Conservation (phyloP, 2,797 vertebrate genomes). For the Neosilurus hyrtlii region DNA sequence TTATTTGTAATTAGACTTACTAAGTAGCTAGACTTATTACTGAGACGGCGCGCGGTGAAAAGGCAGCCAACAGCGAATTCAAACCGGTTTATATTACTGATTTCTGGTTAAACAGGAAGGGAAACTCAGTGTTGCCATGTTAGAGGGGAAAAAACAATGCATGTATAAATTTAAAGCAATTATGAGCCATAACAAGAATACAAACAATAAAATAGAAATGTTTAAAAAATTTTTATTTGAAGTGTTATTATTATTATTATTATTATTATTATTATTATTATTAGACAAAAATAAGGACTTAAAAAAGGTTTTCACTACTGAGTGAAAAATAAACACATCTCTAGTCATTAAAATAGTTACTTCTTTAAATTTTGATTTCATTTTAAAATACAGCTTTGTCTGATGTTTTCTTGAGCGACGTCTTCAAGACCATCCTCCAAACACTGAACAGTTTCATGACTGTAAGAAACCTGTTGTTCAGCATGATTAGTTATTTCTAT, state of each 20-base stretch:
- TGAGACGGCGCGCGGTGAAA: not conserved
- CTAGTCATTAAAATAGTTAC: too few relatives aligned
- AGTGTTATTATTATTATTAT: too few relatives aligned
- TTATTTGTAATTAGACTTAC: not conserved
- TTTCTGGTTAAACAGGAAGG: not conserved
- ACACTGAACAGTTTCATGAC: not conserved
- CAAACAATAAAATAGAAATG: too few relatives aligned
- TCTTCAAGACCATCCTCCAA: not conserved
- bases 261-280: not conserved
- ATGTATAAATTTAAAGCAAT: not conserved
- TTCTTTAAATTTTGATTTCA: not conserved
- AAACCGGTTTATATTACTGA: not conserved
- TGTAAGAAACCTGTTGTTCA: constrained; percentile 5
- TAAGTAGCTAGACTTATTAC: too few relatives aligned
- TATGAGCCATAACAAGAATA: too few relatives aligned
- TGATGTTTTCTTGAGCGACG: not conserved
- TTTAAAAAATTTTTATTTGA: not conserved
- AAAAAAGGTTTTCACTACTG: not conserved
- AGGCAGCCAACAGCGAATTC: not conserved
- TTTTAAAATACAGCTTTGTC: not conserved
- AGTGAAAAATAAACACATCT: not conserved
- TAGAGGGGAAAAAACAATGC: not conserved
- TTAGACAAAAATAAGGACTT: not conserved
- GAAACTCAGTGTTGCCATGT: not conserved
- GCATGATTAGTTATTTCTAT: too few relatives aligned